Percentiles rank a stretch among this genome's conserved stretches.
Evolutionary conservation across 2,888 invertebrate genomes (phyloP).

Genomic region (Silvanus unidentatus): DNA sequence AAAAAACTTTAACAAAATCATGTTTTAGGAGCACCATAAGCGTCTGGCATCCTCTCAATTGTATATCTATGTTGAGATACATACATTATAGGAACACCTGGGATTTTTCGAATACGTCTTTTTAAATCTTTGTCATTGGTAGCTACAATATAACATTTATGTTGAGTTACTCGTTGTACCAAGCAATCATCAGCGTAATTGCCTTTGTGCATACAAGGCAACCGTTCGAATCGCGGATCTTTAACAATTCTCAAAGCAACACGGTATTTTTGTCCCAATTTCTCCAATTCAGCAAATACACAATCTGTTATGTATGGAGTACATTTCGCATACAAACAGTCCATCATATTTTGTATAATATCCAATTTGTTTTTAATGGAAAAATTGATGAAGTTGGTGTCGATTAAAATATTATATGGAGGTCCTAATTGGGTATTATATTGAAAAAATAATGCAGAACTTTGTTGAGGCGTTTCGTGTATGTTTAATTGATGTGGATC

Average conservation of each 20-base stretch:
- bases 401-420: constrained; percentile 92
- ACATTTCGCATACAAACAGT: constrained; percentile 97
- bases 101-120: constrained; percentile 91
- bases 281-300: constrained; percentile 95
- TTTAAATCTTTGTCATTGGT: constrained; percentile 98
- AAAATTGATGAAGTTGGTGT: constrained; percentile 99
- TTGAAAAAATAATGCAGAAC: constrained; percentile 94
- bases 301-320: constrained; percentile 98
- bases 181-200: constrained; percentile 99
- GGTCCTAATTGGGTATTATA: constrained; percentile 98
- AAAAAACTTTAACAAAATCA: constrained; percentile 2
- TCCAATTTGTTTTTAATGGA: constrained; percentile 97
- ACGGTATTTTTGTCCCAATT: constrained; percentile 90
- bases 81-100: constrained; percentile 99
- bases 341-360: constrained; percentile 96
- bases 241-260: constrained; percentile 91
- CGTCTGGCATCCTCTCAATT: constrained; percentile 98
- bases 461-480: constrained; percentile 74
- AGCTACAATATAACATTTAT: constrained; percentile 99
- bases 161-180: constrained; percentile 91
- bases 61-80: constrained; percentile 88
- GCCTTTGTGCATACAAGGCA: constrained; percentile 92
- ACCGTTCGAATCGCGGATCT: constrained; percentile 87
- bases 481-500: constrained; percentile 72
- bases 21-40: constrained; percentile 84